Percentiles rank a stretch among this genome's conserved stretches.
phyloP scores from a whole-genome alignment of 1,140 invertebrate genomes.

The Camponotus pennsylvanicus region DNA sequence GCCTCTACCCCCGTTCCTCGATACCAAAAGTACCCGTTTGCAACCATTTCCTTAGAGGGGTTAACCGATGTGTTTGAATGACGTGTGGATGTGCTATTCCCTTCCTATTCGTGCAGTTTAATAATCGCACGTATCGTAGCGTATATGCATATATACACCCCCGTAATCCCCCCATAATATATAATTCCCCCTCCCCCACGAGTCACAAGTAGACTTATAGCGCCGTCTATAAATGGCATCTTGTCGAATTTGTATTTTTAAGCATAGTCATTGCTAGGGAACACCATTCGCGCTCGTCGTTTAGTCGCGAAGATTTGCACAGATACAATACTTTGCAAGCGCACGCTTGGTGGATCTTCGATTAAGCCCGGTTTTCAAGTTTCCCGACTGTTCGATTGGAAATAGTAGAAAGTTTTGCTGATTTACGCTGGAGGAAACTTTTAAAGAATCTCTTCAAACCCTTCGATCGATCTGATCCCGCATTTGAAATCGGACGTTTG shows the following conservation, averaged over 20 bases:
- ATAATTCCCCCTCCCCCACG: conserved; percentile 8
- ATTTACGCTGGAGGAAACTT: background rate
- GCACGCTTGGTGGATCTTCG: conserved; percentile 1
- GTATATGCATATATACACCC: conserved; percentile 57
- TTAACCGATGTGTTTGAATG: conserved; percentile 82
- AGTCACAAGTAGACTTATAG: conserved; percentile 44
- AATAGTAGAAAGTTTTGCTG: background rate
- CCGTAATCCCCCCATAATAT: conserved; percentile 21
- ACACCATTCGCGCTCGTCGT: conserved; percentile 32
- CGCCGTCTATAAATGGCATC: conserved; percentile 24
- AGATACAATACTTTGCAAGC: conserved; percentile 8
- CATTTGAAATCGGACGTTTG: background rate
- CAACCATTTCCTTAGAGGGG: conserved; percentile 75
- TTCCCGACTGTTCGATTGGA: background rate
- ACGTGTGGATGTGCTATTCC: conserved; percentile 81
- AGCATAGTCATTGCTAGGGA: conserved; percentile 10
- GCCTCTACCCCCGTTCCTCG: background rate
- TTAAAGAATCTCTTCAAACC: background rate
- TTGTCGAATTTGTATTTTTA: conserved; percentile 42
- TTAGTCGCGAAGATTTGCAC: background rate
- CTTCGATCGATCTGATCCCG: background rate
- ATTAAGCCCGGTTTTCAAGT: conserved; percentile 26
- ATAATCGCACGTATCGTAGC: conserved; percentile 67
- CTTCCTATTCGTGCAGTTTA: conserved; percentile 74
- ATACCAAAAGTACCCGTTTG: conserved; percentile 72